Percentiles rank a stretch among this genome's conserved stretches.
phyloP scores from a whole-genome alignment of 2,113 vertebrate genomes.

The Thunnus maccoyii region DNA sequence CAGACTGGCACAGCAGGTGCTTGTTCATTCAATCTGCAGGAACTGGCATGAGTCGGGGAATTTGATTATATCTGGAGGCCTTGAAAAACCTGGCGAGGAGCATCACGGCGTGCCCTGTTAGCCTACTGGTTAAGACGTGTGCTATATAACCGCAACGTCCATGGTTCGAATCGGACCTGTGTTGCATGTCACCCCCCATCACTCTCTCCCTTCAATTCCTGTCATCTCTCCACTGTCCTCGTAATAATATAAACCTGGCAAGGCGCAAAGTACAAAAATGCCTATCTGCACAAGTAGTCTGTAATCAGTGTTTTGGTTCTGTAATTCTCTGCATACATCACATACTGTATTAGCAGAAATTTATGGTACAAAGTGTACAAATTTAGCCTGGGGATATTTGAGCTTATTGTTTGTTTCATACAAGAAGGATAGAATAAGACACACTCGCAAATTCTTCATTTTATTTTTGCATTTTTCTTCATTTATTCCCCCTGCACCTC shows the following conservation, averaged over 20 bases:
- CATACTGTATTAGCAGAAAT: neutral
- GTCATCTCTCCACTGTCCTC: too few relatives aligned
- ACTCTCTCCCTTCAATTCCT: too few relatives aligned
- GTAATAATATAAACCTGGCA: constrained; percentile 51
- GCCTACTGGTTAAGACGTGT: too few relatives aligned
- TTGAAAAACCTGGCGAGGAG: constrained; percentile 60
- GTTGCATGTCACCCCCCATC: too few relatives aligned
- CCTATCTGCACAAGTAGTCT: constrained; percentile 39
- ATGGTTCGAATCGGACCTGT: too few relatives aligned
- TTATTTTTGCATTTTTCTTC: constrained; percentile 2
- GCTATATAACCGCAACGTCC: too few relatives aligned
- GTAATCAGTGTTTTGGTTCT: constrained; percentile 36
- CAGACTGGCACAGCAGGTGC: constrained; percentile 78
- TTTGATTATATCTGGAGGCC: constrained; percentile 76
- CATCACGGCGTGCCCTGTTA: too few relatives aligned
- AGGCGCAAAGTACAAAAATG: constrained; percentile 69
- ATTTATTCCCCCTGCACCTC: neutral
- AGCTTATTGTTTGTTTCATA: constrained; percentile 17
- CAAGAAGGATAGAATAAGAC: neutral
- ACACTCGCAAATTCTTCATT: neutral
- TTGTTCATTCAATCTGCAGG: constrained; percentile 78
- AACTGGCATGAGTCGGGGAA: constrained; percentile 70
- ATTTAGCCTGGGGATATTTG: neutral
- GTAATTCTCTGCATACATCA: constrained; percentile 9
- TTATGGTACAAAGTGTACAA: neutral